Evolutionary conservation across 2,888 invertebrate genomes (phyloP), one percentile per base, ranked within the genome.

Genomic region (Leucophenga maculata): DNA sequence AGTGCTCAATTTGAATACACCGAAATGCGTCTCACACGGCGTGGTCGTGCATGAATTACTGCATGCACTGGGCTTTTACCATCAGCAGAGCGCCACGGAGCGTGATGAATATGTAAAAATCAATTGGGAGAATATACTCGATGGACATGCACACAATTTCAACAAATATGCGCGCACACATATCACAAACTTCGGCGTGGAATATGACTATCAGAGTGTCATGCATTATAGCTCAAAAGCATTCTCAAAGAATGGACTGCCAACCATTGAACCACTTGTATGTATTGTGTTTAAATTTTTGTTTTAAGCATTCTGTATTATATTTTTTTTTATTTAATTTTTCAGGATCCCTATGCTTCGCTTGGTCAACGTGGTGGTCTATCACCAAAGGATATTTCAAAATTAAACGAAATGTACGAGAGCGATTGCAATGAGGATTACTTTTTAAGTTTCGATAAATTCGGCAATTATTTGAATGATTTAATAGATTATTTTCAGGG

Each of bases 51-150:
- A 96, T 83, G 95, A 96, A 86, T 90, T 95, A 85, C 90, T 95
- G 79, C 95, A 95, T 82, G 92, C 94, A 0, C 86, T 94, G 1
- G 95, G 95, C 0, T 95, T 95, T 86, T 94, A 93, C 85, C 95
- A 96, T 83, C 95, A 95, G 89, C 95, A 95, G 84, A 94, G 93
- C 81, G 91, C 94, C 22, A 91, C 92, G 16, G 93, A 95, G 86
- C 91, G 96, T 74, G 95, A 95, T 82, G 90, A 93, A 0, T 94
- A 90, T 85, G 93, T 96, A 1, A 90, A 90, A 74, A 94, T 95
- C 75, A 87, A 92, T 65, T 94, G 93, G 92, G 91, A 93, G 55
- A 95, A 95, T 82, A 93, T 89, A 59, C 72, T 82, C 6, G 76
- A 86, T 83, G 90, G 89, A 1, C 89, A 88, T 69, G 89, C 90